Percentiles rank a stretch among this genome's conserved stretches.
Conservation (phyloP, 2,888 invertebrate genomes). For the Elysia crispata region DNA sequence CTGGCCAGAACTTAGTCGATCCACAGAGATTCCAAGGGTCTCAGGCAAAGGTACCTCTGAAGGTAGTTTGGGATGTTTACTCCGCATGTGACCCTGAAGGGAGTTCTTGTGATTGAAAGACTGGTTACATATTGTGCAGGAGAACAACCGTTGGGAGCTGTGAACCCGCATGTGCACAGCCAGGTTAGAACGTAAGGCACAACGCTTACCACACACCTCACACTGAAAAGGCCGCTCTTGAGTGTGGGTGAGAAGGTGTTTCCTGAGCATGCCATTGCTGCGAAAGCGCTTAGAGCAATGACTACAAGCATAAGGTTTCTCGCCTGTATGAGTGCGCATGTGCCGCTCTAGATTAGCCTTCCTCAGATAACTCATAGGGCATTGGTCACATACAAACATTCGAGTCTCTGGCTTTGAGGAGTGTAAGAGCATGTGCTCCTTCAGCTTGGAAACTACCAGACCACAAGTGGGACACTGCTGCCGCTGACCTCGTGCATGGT, state of each 20-base stretch:
- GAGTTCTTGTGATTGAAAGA: slow-evolving; percentile 48
- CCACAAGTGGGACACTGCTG: slow-evolving; percentile 49
- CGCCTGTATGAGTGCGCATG: slow-evolving; percentile 45
- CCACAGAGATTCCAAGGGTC: no score
- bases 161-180: slow-evolving; percentile 46
- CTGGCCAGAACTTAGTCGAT: no score
- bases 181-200: slow-evolving; percentile 41
- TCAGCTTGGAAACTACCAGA: slow-evolving; percentile 44
- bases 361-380: slow-evolving; percentile 44
- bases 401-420: slow-evolving; percentile 17
- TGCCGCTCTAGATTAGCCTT: slow-evolving; percentile 44
- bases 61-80: slow-evolving; percentile 30
- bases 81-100: slow-evolving; percentile 41
- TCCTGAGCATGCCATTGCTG: slow-evolving; percentile 46
- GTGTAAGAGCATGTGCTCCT: slow-evolving; percentile 48
- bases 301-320: slow-evolving; percentile 46
- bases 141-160: slow-evolving; percentile 24
- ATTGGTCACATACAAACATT: slow-evolving; percentile 46
- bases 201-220: slow-evolving; percentile 47
- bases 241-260: slow-evolving; percentile 46
- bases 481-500: slow-evolving; percentile 43
- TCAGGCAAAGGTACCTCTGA: no score
- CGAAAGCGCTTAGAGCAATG: slow-evolving; percentile 41
- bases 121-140: slow-evolving; percentile 36
- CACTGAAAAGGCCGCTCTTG: slow-evolving; percentile 43